A percentile compares a stretch with the other conserved stretches of the same genome.
Evolutionary conservation across 2,113 vertebrate species (phyloP).

Genomic region (Serilophus lunatus): DNA sequence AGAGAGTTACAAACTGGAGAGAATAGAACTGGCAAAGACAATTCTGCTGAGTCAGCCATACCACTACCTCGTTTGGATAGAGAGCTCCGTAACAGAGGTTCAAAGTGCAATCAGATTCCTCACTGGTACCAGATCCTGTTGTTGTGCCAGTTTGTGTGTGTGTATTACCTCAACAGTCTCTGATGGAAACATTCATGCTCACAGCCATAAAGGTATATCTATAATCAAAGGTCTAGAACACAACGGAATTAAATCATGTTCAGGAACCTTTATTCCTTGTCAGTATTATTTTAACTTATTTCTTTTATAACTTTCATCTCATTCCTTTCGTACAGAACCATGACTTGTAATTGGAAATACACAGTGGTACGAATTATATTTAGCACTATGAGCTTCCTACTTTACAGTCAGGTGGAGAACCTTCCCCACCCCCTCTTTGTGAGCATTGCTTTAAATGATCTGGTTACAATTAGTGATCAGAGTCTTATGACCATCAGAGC

Average conservation of each 20-base stretch:
- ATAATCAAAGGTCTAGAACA: conserved; percentile 24
- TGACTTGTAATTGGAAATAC: not conserved
- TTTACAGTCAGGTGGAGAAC: not conserved
- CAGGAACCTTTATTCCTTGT: not conserved
- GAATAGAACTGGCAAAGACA: not conserved
- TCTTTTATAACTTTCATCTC: not conserved
- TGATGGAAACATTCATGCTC: not conserved
- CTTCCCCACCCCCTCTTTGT: not conserved
- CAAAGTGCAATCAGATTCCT: not conserved
- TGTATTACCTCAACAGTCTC: not conserved
- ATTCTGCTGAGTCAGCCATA: not conserved
- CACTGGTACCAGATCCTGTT: not conserved
- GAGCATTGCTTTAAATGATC: not conserved
- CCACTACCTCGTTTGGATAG: not conserved
- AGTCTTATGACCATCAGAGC: not conserved
- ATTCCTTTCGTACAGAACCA: not conserved
- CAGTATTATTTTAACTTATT: not conserved
- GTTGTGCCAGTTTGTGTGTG: not conserved
- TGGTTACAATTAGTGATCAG: not conserved
- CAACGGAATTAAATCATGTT: not conserved
- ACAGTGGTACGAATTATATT: not conserved
- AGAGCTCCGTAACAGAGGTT: not conserved
- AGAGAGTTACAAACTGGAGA: conserved; percentile 39
- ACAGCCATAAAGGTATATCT: not conserved
- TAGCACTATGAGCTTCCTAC: not conserved